Base-by-base conservation (phyloP, 2,113 vertebrate genomes). In the Sterrhoptilus dennistouni region DNA sequence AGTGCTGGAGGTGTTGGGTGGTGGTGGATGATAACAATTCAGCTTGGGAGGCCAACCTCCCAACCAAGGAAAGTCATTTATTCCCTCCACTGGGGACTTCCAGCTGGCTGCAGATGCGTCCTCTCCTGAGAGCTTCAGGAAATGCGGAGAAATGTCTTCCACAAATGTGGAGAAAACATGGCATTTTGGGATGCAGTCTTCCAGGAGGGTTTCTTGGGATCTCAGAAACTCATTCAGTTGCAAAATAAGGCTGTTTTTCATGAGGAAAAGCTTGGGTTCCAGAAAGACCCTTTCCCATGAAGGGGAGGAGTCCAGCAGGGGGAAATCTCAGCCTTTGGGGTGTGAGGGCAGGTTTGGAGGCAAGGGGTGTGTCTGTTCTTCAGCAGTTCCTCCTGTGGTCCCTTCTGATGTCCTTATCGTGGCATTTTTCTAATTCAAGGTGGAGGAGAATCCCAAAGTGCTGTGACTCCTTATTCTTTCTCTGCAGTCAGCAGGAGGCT, bases 401-500 rank as follows among this genome's bases (percentile, higher is more conserved):
- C 44, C 31, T 47, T 57, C 47, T 47, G 31, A 16, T 4, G 8
- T 11, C 42, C 45, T 79, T 8, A 17, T 6, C n/a, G 53, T 72
- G 47, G 54, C 14, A 3, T 21, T 70, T 64, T 83, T 44, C 44
- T 38, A 18, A 23, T 42, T 24, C 18, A 22, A 33, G 52, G 70
- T 63, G 66, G n/a, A 76, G n/a, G 72, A 50, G 24, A 50, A 61
- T 27, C 25, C 53, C 44, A 8, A 16, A 33, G 44, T 27, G 42
- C 21, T 81, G 31, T 0, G 8, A 10, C 14, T 23, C 19, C 29
- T 36, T 89, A 97, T 9, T 96, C 29, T 5, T 56, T 35, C 19
- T 29, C 47, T 6, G n/a, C 61, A 1, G 20, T 7, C 69, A 96
- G 93, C 78, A 98, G 60, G 76, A 92, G 66, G 35, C 42, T 97